phyloP scores from a whole-genome alignment of 2,888 invertebrate genomes.

The Mesorhabditis spiculigera region DNA sequence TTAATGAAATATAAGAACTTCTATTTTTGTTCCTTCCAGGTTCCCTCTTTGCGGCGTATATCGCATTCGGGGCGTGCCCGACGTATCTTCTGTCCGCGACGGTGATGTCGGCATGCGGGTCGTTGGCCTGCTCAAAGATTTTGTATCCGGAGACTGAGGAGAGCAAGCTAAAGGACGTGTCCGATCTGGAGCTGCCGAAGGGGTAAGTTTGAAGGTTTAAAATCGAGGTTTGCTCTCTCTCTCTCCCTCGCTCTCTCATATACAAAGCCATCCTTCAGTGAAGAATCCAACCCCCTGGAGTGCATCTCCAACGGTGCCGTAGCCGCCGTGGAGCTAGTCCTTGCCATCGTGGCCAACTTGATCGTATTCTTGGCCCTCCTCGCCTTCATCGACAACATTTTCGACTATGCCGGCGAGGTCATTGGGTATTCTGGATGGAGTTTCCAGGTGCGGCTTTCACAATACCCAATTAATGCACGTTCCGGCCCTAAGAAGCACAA shows the following conservation, averaged over 20 bases:
- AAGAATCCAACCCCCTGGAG: constrained; percentile 79
- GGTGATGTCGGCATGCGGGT: constrained; percentile 92
- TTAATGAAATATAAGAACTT: not conserved
- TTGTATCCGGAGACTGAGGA: constrained; percentile 85
- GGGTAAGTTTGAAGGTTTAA: constrained; percentile 19
- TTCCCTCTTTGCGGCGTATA: constrained; percentile 86
- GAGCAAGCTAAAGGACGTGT: constrained; percentile 71
- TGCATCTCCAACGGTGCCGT: constrained; percentile 86
- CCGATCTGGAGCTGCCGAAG: constrained; percentile 67
- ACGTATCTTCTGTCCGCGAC: constrained; percentile 76
- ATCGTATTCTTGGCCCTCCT: constrained; percentile 86
- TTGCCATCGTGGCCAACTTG: constrained; percentile 84
- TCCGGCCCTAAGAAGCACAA: not conserved
- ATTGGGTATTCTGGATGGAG: constrained; percentile 69
- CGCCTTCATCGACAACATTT: constrained; percentile 76
- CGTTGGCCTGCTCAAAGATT: constrained; percentile 82
- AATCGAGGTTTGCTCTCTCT: no score
- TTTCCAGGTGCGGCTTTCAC: constrained; percentile 62
- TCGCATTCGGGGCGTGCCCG: constrained; percentile 60
- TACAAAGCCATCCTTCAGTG: constrained; percentile 34
- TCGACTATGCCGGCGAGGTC: constrained; percentile 77
- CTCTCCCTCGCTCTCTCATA: not conserved
- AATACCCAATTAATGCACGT: not conserved
- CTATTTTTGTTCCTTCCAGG: constrained; percentile 51
- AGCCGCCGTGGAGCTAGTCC: constrained; percentile 75